Percentiles rank a stretch among this genome's conserved stretches.
Conservation (phyloP, 2,888 invertebrate genomes). For the Lamellibrachia columna region DNA sequence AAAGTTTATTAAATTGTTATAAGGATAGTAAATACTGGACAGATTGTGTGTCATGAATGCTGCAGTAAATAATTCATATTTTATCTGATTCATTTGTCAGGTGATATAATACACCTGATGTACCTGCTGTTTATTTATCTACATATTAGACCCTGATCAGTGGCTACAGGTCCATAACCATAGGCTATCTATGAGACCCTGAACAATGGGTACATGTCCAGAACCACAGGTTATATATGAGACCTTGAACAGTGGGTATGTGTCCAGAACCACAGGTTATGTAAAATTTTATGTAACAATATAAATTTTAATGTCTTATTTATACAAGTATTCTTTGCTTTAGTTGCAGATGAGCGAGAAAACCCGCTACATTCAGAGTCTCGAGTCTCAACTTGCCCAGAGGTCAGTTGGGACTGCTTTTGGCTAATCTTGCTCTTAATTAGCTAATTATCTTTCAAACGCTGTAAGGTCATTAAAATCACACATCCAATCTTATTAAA, state of each 20-base stretch:
- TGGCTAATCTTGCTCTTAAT: not conserved
- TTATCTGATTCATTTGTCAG: not conserved
- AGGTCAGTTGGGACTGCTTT: slow-evolving; percentile 53
- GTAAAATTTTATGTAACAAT: not conserved
- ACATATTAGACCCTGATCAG: too few relatives aligned
- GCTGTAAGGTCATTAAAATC: too few relatives aligned
- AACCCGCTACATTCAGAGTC: slow-evolving; percentile 47
- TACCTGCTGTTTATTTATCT: too few relatives aligned
- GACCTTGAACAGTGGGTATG: not conserved
- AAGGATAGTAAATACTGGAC: not conserved
- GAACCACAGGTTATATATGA: too few relatives aligned
- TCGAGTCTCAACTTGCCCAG: slow-evolving; percentile 68
- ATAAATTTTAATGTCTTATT: not conserved
- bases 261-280: not conserved
- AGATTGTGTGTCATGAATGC: not conserved
- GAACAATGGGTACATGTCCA: too few relatives aligned
- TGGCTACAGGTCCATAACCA: too few relatives aligned
- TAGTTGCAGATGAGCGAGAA: slow-evolving; percentile 63
- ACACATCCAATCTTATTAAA: too few relatives aligned
- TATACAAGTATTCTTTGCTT: slow-evolving; percentile 26
- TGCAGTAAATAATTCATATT: not conserved
- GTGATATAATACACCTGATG: too few relatives aligned
- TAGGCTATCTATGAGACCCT: too few relatives aligned
- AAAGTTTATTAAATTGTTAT: not conserved
- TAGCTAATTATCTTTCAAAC: not conserved